phyloP scores from a whole-genome alignment of 2,797 vertebrate species.

The Falco peregrinus region DNA sequence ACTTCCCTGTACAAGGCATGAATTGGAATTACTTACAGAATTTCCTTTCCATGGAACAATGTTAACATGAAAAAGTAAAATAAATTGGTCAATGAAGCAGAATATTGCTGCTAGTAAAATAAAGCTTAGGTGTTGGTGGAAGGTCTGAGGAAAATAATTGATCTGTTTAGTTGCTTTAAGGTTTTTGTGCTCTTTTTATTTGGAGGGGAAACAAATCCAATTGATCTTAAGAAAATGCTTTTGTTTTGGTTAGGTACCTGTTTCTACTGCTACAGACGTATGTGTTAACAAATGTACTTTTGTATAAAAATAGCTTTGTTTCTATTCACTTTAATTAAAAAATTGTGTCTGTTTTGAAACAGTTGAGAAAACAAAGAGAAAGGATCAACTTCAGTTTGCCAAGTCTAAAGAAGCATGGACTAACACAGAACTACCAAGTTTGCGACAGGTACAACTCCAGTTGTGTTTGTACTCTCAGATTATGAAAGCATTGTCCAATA shows the following conservation, averaged over 20 bases:
- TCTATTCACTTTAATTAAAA: neutral
- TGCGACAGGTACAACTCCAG: constrained; percentile 78
- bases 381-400: constrained; percentile 84
- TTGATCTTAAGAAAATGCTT: neutral
- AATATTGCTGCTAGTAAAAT: neutral
- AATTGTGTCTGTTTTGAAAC: neutral
- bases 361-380: constrained; percentile 86
- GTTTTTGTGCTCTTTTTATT: neutral
- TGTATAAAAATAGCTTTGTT: neutral
- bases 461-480: neutral
- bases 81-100: neutral
- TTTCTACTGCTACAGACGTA: neutral
- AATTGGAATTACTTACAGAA: neutral
- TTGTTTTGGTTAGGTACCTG: neutral
- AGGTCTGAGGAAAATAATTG: neutral
- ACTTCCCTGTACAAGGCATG: neutral
- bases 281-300: neutral
- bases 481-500: neutral
- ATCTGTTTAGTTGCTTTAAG: neutral
- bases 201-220: neutral
- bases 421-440: constrained; percentile 78
- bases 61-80: neutral
- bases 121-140: neutral
- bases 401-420: constrained; percentile 85
- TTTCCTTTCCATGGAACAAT: neutral